Conservation (phyloP, 2,888 invertebrate genomes). For the Sarcophaga variegata region DNA sequence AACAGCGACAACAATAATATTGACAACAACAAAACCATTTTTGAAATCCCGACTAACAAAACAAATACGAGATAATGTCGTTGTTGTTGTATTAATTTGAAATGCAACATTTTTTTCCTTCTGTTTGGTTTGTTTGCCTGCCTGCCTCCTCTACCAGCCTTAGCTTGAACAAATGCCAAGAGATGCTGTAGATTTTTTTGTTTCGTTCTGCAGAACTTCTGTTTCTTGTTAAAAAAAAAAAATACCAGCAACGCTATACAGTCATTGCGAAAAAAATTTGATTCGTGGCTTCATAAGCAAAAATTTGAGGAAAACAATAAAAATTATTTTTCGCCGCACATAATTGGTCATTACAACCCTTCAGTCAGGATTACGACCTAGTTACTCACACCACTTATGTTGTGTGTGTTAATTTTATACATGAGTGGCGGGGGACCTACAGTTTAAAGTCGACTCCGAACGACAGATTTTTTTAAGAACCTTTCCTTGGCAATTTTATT, state of each 20-base stretch:
- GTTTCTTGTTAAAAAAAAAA: background rate
- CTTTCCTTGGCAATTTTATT: too few species aligned
- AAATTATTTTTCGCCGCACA: too few species aligned
- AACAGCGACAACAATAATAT: slow-evolving; percentile 46
- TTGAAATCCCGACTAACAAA: slow-evolving; percentile 54
- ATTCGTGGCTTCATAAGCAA: too few species aligned
- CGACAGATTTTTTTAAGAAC: too few species aligned
- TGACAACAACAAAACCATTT: slow-evolving; percentile 53
- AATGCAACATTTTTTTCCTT: slow-evolving; percentile 36
- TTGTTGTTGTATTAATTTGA: slow-evolving; percentile 41
- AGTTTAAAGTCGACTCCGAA: too few species aligned
- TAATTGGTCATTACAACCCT: too few species aligned
- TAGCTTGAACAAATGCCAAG: background rate
- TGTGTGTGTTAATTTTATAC: too few species aligned
- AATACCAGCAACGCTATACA: background rate
- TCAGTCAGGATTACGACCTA: too few species aligned
- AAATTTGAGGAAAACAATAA: too few species aligned
- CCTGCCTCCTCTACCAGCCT: background rate
- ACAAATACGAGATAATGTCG: slow-evolving; percentile 40
- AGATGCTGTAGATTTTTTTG: background rate
- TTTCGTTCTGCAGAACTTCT: background rate
- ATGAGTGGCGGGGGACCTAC: too few species aligned
- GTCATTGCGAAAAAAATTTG: background rate
- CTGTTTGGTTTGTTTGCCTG: too few species aligned
- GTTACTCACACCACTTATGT: too few species aligned